A percentile compares a stretch with the other conserved stretches of the same genome.
Evolutionary conservation across 2,113 vertebrate genomes (phyloP).

Genomic region (Pimephales promelas): DNA sequence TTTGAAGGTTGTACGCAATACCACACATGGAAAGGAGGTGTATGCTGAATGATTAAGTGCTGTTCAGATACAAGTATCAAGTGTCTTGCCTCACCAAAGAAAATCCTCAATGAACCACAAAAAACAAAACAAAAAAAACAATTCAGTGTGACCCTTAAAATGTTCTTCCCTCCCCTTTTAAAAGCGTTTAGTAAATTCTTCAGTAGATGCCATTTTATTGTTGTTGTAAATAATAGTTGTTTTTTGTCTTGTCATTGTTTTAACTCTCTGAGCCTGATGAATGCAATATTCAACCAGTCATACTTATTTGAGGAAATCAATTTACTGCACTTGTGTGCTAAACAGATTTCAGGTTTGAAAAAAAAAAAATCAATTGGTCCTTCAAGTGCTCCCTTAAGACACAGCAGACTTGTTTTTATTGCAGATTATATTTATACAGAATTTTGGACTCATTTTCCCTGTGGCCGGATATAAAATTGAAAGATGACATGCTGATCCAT

Average conservation of each 20-base stretch:
- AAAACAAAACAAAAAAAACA: slow-evolving; percentile 29
- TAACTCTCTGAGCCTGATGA: not conserved
- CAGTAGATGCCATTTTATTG: not conserved
- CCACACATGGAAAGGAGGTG: slow-evolving; percentile 19
- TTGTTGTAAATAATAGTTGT: not conserved
- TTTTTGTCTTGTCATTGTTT: slow-evolving; percentile 2
- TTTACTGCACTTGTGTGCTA: slow-evolving; percentile 20
- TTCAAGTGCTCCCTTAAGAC: slow-evolving; percentile 16
- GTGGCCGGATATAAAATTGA: slow-evolving; percentile 20
- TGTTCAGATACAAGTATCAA: slow-evolving; percentile 14
- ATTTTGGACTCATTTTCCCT: slow-evolving; percentile 12
- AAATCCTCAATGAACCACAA: slow-evolving; percentile 5
- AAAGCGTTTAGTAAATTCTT: slow-evolving; percentile 7
- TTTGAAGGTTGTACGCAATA: slow-evolving; percentile 29
- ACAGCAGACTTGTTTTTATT: not conserved
- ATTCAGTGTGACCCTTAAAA: not conserved
- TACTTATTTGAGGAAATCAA: slow-evolving; percentile 40
- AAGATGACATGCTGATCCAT: slow-evolving; percentile 1
- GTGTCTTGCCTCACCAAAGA: slow-evolving; percentile 1
- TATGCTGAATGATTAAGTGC: slow-evolving; percentile 15
- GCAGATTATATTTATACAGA: not conserved
- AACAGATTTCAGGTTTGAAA: slow-evolving; percentile 2
- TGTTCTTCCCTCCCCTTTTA: not conserved
- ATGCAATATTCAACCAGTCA: slow-evolving; percentile 23
- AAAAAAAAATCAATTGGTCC: slow-evolving; percentile 33